Evolutionary conservation across 2,888 invertebrate genomes (phyloP), one percentile per base, ranked within the genome.

Genomic region (Callinectes sapidus): DNA sequence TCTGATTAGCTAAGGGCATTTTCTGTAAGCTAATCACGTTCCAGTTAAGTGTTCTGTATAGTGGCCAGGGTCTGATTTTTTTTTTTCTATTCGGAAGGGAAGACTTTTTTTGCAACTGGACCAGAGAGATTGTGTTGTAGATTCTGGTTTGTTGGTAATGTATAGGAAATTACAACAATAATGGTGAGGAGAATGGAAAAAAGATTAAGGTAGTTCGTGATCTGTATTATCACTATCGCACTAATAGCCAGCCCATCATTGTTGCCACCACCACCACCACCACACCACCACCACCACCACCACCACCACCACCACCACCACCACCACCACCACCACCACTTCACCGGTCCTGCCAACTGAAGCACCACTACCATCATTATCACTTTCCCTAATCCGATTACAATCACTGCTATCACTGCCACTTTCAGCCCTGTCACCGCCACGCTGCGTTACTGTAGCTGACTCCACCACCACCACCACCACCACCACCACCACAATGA

Each of bases 131-230:
- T 81, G 81, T 81, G 81, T 1, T 81, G 81, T 35, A 81, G 81
- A 81, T 81, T 81, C 81, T 81, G 81, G 35, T 81, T 81, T 81
- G 81, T 81, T 81, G 81, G 81, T 81, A 81, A 81, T 81, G 35
- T 81, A 35, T 35, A 81, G 81, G 81, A 81, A 81, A 81, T 81
- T 32, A 81, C 81, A 14, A 6, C 81, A 81, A 35, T 81, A 81
- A 81, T 81, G 35, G 81, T 81, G 35, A 71, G 23, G 71, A 28
- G 71, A 71, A 13, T n/a, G 35, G 35, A 35, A 81, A 32, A 81
- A 81, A 81, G 32, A 77, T 5, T 14, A 5, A 23, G n/a, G 28
- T 18, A 23, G 28, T 13, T 71, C n/a, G 61, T 61, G 28, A 71
- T 23, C 71, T n/a, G 71, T 71, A 71, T 23, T 23, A 71, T 28